Percentiles rank a stretch among this genome's conserved stretches.
These are phyloP conservation scores for Jaculus jaculus DNA, from an alignment of 2,113 vertebrate genomes.

Conservation along the genomic window DNA sequence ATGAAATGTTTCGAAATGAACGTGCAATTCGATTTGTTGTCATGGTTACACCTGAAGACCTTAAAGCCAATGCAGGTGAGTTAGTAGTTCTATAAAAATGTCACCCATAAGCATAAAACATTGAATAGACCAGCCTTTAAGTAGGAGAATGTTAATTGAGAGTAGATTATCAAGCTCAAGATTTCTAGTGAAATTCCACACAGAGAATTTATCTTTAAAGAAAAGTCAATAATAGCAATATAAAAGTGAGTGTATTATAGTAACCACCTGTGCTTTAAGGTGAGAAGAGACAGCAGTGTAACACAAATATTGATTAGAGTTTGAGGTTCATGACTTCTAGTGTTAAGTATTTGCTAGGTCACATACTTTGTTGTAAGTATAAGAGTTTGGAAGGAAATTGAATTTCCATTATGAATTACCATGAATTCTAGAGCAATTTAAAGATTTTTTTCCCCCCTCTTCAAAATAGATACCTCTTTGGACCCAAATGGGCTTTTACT, in stretches of 20 bases:
- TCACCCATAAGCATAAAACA: not conserved
- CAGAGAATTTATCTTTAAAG: slow-evolving; percentile 54
- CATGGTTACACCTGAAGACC: slow-evolving; percentile 99
- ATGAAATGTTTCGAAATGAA: slow-evolving; percentile 99
- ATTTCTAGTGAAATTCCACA: slow-evolving; percentile 30
- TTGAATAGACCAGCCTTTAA: not conserved
- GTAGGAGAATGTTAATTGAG: not conserved
- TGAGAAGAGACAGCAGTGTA: slow-evolving; percentile 21
- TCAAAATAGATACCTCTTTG: not conserved
- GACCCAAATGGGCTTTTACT: slow-evolving; percentile 15
- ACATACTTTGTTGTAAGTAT: not conserved
- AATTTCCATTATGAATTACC: not conserved
- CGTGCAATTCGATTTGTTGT: slow-evolving; percentile 97
- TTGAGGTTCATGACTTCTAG: slow-evolving; percentile 4
- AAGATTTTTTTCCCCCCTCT: not conserved
- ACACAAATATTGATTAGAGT: not conserved
- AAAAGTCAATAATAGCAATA: not conserved
- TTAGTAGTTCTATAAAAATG: not conserved
- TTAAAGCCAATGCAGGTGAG: slow-evolving; percentile 98
- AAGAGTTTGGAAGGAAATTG: not conserved
- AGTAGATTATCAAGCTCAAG: not conserved
- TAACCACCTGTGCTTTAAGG: not conserved
- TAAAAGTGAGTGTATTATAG: not conserved
- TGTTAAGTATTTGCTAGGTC: slow-evolving; percentile 44
- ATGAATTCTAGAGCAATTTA: slow-evolving; percentile 26